Percentiles rank a stretch among this genome's conserved stretches.
These are phyloP conservation scores for Biston betularia DNA, from an alignment of 2,888 invertebrate species.

Conservation along the genomic window DNA sequence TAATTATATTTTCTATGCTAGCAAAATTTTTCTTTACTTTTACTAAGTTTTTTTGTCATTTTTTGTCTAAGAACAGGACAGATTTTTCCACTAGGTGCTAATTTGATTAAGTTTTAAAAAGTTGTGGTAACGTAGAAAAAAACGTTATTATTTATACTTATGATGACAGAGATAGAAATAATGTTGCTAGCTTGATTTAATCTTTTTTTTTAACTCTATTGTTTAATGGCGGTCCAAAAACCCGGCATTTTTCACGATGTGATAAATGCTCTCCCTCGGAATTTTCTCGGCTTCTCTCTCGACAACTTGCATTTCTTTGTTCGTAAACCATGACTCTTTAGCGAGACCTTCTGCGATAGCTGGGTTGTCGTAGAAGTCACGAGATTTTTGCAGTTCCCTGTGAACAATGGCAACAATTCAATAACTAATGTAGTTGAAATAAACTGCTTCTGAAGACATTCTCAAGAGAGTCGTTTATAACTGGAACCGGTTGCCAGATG, in stretches of 20 bases:
- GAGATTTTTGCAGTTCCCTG: conserved; percentile 87
- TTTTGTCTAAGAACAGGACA: too few species aligned
- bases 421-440: neutral
- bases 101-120: too few species aligned
- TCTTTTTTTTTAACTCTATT: neutral
- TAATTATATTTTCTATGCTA: too few species aligned
- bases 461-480: too few species aligned
- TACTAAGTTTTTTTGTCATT: too few species aligned
- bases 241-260: conserved; percentile 91
- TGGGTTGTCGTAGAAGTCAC: conserved; percentile 92
- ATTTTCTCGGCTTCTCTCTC: conserved; percentile 94
- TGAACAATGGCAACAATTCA: neutral
- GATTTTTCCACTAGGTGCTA: too few species aligned
- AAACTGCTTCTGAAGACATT: neutral
- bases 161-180: too few species aligned
- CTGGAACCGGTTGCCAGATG: too few species aligned
- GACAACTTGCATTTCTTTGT: conserved; percentile 92
- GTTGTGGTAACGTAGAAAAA: too few species aligned
- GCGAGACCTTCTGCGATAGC: conserved; percentile 90
- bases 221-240: conserved; percentile 78
- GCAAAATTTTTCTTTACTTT: too few species aligned
- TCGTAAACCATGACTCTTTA: conserved; percentile 91
- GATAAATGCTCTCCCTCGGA: conserved; percentile 90
- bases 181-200: neutral
- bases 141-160: too few species aligned